phyloP scores from a whole-genome alignment of 2,888 invertebrate genomes.

The Ophion ellenae region DNA sequence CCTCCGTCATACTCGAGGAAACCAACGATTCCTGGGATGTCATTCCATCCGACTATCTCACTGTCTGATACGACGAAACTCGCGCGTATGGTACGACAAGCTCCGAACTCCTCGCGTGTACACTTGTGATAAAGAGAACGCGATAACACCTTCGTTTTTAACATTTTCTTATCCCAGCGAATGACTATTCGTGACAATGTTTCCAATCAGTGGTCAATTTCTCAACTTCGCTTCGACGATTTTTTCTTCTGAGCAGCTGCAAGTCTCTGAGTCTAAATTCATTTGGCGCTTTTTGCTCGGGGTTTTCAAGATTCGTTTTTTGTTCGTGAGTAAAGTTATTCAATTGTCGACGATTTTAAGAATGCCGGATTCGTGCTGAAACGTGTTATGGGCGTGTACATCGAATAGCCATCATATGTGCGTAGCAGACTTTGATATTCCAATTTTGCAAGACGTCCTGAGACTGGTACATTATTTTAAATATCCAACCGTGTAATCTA shows the following conservation, averaged over 20 bases:
- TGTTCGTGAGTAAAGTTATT: too few species aligned
- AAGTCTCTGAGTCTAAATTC: too few species aligned
- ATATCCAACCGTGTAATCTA: too few species aligned
- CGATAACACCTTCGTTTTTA: background rate
- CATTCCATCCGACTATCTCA: constrained; percentile 52
- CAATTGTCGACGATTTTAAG: too few species aligned
- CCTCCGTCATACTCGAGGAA: constrained; percentile 72
- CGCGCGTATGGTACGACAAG: background rate
- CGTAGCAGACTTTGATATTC: too few species aligned
- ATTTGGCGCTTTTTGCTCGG: too few species aligned
- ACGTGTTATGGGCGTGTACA: too few species aligned
- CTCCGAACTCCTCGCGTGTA: background rate
- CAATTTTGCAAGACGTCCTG: too few species aligned
- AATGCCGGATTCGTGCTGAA: too few species aligned
- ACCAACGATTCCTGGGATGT: constrained; percentile 76
- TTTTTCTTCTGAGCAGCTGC: background rate
- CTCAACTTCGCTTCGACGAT: background rate
- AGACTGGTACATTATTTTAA: too few species aligned
- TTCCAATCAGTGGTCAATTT: background rate
- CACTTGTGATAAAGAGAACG: background rate
- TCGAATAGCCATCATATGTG: too few species aligned
- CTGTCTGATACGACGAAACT: constrained; percentile 34
- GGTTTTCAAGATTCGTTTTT: too few species aligned
- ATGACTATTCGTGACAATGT: background rate
- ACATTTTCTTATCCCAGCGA: background rate